Evolutionary conservation across 2,888 invertebrate genomes (phyloP).

Genomic region (Zootermopsis nevadensis): DNA sequence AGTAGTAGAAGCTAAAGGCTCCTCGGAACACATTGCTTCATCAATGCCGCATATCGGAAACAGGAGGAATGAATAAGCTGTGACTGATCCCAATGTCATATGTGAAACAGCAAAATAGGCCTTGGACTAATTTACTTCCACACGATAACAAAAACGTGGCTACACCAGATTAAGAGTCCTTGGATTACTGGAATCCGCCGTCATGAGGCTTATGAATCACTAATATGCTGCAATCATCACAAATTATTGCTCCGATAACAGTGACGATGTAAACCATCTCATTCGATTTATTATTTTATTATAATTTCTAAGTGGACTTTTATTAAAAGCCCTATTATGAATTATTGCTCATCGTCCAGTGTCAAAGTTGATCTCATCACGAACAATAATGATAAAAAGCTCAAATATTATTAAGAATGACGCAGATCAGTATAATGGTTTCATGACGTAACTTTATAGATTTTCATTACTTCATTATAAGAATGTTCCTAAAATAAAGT

Average conservation of each 20-base stretch:
- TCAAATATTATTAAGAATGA: conserved; percentile 6
- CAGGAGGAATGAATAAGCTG: neutral
- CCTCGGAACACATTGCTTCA: no score
- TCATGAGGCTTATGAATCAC: neutral
- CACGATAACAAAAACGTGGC: neutral
- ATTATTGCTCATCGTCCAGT: neutral
- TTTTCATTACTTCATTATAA: neutral
- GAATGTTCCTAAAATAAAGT: neutral
- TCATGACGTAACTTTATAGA: neutral
- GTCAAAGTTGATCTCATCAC: neutral
- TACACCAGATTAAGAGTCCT: neutral
- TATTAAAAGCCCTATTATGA: neutral
- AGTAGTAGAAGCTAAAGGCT: no score
- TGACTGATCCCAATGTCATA: neutral
- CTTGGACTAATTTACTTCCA: conserved; percentile 1
- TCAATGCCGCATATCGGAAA: neutral
- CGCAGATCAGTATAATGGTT: neutral
- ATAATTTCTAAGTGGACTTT: neutral
- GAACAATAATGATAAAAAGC: neutral
- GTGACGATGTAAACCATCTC: neutral
- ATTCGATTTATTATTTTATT: neutral
- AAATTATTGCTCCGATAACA: neutral
- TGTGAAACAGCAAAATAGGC: neutral
- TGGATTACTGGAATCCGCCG: neutral
- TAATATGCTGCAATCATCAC: neutral